Evolutionary conservation across 2,113 vertebrate genomes (phyloP).

Genomic region (Vombatus ursinus): DNA sequence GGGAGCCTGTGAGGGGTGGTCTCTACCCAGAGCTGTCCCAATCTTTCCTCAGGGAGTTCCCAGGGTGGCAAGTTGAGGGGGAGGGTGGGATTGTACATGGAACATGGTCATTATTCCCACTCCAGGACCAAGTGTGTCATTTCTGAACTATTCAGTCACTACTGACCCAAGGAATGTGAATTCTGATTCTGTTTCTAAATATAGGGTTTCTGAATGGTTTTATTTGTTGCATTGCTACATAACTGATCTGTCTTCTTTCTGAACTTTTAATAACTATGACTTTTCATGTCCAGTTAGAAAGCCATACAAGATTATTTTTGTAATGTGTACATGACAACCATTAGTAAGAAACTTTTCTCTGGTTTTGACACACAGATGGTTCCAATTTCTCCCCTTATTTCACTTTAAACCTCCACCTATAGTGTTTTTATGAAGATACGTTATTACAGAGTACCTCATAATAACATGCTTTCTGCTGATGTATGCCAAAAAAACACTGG

Average conservation of each 20-base stretch:
- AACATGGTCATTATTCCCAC: background rate
- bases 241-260: constrained; percentile 44
- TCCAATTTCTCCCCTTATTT: constrained; percentile 84
- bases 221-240: constrained; percentile 15
- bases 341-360: constrained; percentile 85
- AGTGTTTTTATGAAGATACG: constrained; percentile 86
- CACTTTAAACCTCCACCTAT: constrained; percentile 86
- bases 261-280: constrained; percentile 20
- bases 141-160: constrained; percentile 14
- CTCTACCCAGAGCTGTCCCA: background rate
- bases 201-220: constrained; percentile 36
- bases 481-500: constrained; percentile 82
- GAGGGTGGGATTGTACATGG: background rate
- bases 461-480: constrained; percentile 85
- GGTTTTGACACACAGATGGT: constrained; percentile 86
- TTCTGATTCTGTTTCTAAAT: background rate
- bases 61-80: background rate
- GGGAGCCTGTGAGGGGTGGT: background rate
- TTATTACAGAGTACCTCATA: constrained; percentile 88
- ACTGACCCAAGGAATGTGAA: constrained; percentile 50
- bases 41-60: rapidly evolving
- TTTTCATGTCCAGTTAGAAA: constrained; percentile 60
- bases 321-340: constrained; percentile 80
- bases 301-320: constrained; percentile 55
- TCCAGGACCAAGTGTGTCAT: background rate